phyloP scores from a whole-genome alignment of 2,113 vertebrate genomes.

The Megalops atlanticus region DNA sequence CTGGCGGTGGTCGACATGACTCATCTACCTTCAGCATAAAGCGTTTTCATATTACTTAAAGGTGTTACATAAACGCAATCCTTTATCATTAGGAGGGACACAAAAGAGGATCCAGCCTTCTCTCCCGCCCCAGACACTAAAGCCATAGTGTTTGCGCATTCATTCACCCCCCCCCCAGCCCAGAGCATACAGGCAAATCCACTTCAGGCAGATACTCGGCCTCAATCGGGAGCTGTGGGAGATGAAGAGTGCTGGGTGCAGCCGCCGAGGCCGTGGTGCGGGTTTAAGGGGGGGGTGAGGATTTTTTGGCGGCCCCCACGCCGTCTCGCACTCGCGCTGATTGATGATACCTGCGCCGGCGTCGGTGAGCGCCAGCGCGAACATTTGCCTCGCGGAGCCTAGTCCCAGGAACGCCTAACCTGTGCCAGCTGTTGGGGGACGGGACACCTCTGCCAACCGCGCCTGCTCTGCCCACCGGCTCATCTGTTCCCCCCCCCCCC shows the following conservation, averaged over 20 bases:
- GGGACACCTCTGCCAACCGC: slow-evolving; percentile 97
- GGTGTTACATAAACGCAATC: too few relatives aligned
- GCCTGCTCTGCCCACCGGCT: slow-evolving; percentile 91
- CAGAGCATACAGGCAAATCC: too few relatives aligned
- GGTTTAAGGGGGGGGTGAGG: not conserved
- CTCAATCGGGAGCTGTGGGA: not conserved
- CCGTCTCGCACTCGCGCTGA: slow-evolving; percentile 37
- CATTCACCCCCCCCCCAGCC: too few relatives aligned
- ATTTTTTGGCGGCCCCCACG: slow-evolving; percentile 13
- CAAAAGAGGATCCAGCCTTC: too few relatives aligned
- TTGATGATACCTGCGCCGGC: slow-evolving; percentile 68
- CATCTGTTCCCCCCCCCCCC: slow-evolving; percentile 95
- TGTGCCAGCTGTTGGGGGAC: slow-evolving; percentile 99
- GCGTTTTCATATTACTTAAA: too few relatives aligned
- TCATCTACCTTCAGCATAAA: too few relatives aligned
- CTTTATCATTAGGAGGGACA: too few relatives aligned
- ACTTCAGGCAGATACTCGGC: too few relatives aligned
- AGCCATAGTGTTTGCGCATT: too few relatives aligned
- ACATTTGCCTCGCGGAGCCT: slow-evolving; percentile 98
- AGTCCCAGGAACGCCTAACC: slow-evolving; percentile 99
- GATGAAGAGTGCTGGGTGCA: not conserved
- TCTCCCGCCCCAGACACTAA: too few relatives aligned
- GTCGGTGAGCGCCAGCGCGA: slow-evolving; percentile 86
- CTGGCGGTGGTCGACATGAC: too few relatives aligned
- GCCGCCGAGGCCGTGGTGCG: not conserved